Evolutionary conservation across 1,140 invertebrate species (phyloP).

Genomic region (Trachelipus rathkii): DNA sequence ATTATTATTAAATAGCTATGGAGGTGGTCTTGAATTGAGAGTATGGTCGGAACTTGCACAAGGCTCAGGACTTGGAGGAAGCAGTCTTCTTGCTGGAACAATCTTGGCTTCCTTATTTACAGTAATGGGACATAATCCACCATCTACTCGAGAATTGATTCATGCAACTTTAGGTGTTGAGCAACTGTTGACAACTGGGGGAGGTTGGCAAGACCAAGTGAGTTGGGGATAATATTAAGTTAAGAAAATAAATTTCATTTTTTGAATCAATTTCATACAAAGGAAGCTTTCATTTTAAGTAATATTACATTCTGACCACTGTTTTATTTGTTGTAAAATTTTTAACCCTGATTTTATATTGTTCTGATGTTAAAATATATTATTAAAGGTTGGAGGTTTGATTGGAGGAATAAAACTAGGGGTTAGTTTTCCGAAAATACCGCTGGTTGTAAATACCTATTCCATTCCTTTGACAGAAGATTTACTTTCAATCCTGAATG

Average conservation of each 20-base stretch:
- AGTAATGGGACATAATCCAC: conserved; percentile 50
- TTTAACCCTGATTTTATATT: background rate
- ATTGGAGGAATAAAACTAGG: conserved; percentile 40
- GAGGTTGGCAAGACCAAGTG: conserved; percentile 60
- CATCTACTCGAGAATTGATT: conserved; percentile 25
- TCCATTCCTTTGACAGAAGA: conserved; percentile 45
- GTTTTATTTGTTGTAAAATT: background rate
- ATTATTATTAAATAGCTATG: conserved; percentile 36
- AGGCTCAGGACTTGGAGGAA: conserved; percentile 57
- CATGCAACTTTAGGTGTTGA: conserved; percentile 53
- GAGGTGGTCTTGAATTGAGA: conserved; percentile 54
- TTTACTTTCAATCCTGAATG: conserved; percentile 50
- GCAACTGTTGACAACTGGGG: conserved; percentile 57
- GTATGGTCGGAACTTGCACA: conserved; percentile 57
- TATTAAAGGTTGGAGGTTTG: conserved; percentile 38
- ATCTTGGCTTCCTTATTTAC: conserved; percentile 53
- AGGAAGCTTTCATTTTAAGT: background rate
- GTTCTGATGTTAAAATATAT: background rate
- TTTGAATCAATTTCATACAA: background rate
- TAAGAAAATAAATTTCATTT: background rate
- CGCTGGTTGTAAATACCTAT: conserved; percentile 32
- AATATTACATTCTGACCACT: background rate
- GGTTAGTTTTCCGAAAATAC: conserved; percentile 33
- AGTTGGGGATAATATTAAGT: conserved; percentile 48
- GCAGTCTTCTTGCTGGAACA: conserved; percentile 55